Conservation (phyloP, 2,888 invertebrate species). For the Thera britannica region DNA sequence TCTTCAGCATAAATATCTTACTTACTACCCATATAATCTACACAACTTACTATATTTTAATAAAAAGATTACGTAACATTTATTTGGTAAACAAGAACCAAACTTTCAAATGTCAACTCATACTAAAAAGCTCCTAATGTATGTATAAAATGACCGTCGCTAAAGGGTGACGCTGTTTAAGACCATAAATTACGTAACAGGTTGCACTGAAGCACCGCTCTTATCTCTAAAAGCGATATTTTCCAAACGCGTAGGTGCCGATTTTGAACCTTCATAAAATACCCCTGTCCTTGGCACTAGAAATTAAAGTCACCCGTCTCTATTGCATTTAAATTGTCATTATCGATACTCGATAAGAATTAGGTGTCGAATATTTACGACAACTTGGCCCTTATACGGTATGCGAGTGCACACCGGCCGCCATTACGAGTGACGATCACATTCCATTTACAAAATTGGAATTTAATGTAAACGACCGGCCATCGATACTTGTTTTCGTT, state of each 20-base stretch:
- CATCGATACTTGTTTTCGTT: slow-evolving; percentile 48
- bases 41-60: neutral
- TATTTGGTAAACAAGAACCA: neutral
- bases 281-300: slow-evolving; percentile 31
- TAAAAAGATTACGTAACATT: neutral
- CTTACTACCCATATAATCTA: neutral
- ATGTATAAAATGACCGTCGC: slow-evolving; percentile 8
- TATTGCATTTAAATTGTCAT: slow-evolving; percentile 39
- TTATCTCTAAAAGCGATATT: slow-evolving; percentile 24
- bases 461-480: slow-evolving; percentile 65
- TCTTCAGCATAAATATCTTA: too few relatives aligned
- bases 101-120: neutral
- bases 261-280: slow-evolving; percentile 19
- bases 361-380: slow-evolving; percentile 72
- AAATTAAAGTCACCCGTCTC: slow-evolving; percentile 33
- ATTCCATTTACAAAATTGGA: slow-evolving; percentile 68
- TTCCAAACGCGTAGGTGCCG: slow-evolving; percentile 20
- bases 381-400: slow-evolving; percentile 57
- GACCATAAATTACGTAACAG: slow-evolving; percentile 19
- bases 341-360: slow-evolving; percentile 56
- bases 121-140: slow-evolving; percentile 5
- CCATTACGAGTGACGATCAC: slow-evolving; percentile 53
- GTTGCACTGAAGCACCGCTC: slow-evolving; percentile 13
- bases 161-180: slow-evolving; percentile 5
- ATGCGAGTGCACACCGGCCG: slow-evolving; percentile 53